Evolutionary conservation across 2,113 vertebrate genomes (phyloP).

Genomic region (Oryzias melastigma): DNA sequence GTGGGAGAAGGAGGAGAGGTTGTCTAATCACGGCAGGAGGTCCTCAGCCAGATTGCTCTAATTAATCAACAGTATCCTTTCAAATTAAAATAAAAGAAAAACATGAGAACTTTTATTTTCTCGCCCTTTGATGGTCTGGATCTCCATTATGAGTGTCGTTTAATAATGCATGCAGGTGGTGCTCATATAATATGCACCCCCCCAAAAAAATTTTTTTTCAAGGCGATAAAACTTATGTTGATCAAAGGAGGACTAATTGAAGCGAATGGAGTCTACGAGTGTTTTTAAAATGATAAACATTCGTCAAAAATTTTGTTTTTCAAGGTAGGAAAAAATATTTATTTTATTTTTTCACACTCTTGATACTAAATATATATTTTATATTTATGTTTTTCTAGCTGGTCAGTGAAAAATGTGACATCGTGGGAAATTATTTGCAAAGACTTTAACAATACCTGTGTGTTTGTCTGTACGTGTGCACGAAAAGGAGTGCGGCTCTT

Average conservation of each 20-base stretch:
- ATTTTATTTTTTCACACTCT: too few species aligned
- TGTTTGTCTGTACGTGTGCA: slow-evolving; percentile 25
- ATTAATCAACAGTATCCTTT: slow-evolving; percentile 48
- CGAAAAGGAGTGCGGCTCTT: slow-evolving; percentile 41
- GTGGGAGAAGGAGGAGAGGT: slow-evolving; percentile 33
- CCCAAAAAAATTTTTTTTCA: not conserved
- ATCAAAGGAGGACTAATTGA: too few species aligned
- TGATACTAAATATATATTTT: too few species aligned
- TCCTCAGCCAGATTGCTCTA: slow-evolving; percentile 56
- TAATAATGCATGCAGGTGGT: slow-evolving; percentile 16
- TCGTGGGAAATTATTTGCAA: slow-evolving; percentile 62
- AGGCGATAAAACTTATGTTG: too few species aligned
- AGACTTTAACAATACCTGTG: slow-evolving; percentile 41
- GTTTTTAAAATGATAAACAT: too few species aligned
- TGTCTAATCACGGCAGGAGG: slow-evolving; percentile 52
- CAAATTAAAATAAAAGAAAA: slow-evolving; percentile 7
- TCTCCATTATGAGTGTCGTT: slow-evolving; percentile 12
- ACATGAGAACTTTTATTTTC: slow-evolving; percentile 14
- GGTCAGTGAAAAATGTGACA: slow-evolving; percentile 49
- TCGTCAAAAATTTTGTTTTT: too few species aligned
- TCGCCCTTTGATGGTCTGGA: not conserved
- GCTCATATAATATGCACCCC: not conserved
- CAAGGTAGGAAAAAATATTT: too few species aligned
- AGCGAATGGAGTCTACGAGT: too few species aligned
- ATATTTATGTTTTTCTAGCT: slow-evolving; percentile 4